A percentile compares a stretch with the other conserved stretches of the same genome.
phyloP scores from a whole-genome alignment of 2,888 invertebrate species.

The Lasioglossum zephyrum region DNA sequence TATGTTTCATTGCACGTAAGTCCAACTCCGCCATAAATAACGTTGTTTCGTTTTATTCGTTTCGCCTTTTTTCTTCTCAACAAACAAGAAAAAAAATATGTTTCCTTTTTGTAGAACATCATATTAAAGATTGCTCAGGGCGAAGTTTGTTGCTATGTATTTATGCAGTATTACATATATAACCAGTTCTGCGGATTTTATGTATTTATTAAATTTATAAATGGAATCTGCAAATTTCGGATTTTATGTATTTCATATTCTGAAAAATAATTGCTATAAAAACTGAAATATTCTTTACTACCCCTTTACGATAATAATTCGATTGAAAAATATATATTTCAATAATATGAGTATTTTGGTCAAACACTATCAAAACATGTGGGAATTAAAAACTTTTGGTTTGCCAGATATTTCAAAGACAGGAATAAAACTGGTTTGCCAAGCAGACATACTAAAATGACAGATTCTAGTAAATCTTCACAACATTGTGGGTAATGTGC shows the following conservation, averaged over 20 bases:
- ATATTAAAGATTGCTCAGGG: neutral
- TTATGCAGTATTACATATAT: neutral
- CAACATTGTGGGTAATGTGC: neutral
- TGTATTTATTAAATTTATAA: no score
- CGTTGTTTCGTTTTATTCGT: conserved; percentile 71
- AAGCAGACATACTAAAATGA: neutral
- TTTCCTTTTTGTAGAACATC: neutral
- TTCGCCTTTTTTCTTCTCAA: neutral
- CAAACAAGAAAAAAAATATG: neutral
- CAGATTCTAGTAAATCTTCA: neutral
- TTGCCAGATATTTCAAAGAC: neutral
- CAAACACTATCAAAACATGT: neutral
- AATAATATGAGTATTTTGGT: neutral
- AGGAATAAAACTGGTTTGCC: neutral
- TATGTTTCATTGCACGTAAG: conserved; percentile 45
- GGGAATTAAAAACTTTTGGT: neutral
- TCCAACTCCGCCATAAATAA: conserved; percentile 67
- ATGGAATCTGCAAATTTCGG: neutral
- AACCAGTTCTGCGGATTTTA: neutral
- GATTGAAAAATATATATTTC: neutral
- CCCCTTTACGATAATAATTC: no score
- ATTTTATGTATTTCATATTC: neutral
- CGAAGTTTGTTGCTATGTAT: neutral
- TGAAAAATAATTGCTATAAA: no score
- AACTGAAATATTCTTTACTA: no score